phyloP scores from a whole-genome alignment of 1,140 invertebrate species.

The Microplitis mediator region DNA sequence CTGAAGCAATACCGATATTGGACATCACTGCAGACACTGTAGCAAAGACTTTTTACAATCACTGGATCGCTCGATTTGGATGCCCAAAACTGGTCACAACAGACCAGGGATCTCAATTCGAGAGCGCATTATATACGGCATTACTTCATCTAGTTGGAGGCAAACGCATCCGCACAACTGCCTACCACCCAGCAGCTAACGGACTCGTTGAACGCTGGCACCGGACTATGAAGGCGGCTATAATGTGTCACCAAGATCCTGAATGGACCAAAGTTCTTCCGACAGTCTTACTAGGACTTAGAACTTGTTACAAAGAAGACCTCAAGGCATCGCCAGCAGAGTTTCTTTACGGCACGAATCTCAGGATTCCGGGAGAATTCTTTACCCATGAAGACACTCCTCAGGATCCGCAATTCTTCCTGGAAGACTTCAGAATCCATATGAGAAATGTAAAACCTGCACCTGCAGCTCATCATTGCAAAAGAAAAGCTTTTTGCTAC shows the following conservation, averaged over 20 bases:
- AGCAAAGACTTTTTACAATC: slow-evolving; percentile 35
- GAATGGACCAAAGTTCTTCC: slow-evolving; percentile 51
- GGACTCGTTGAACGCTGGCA: slow-evolving; percentile 57
- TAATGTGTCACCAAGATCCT: slow-evolving; percentile 37
- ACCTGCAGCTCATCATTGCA: neutral
- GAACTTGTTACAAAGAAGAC: slow-evolving; percentile 47
- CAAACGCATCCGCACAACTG: too few species aligned
- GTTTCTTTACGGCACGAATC: slow-evolving; percentile 46
- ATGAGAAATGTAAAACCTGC: neutral
- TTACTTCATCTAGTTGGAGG: too few species aligned
- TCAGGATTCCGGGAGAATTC: slow-evolving; percentile 44
- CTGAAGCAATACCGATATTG: slow-evolving; percentile 44
- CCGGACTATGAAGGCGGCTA: slow-evolving; percentile 50
- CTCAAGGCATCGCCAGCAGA: slow-evolving; percentile 47
- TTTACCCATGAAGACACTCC: slow-evolving; percentile 30
- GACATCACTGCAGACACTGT: slow-evolving; percentile 39
- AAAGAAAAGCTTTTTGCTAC: slow-evolving; percentile 24
- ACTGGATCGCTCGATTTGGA: slow-evolving; percentile 45
- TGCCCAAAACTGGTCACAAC: slow-evolving; percentile 38
- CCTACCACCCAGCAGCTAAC: slow-evolving; percentile 56
- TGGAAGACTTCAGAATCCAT: neutral
- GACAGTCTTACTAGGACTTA: slow-evolving; percentile 52
- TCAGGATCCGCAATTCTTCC: slow-evolving; percentile 11
- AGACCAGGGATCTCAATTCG: slow-evolving; percentile 37
- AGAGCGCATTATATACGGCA: slow-evolving; percentile 39